These are phyloP conservation scores for Eudyptes chrysolophus DNA, from an alignment of 2,113 vertebrate genomes.

Conservation along the genomic window DNA sequence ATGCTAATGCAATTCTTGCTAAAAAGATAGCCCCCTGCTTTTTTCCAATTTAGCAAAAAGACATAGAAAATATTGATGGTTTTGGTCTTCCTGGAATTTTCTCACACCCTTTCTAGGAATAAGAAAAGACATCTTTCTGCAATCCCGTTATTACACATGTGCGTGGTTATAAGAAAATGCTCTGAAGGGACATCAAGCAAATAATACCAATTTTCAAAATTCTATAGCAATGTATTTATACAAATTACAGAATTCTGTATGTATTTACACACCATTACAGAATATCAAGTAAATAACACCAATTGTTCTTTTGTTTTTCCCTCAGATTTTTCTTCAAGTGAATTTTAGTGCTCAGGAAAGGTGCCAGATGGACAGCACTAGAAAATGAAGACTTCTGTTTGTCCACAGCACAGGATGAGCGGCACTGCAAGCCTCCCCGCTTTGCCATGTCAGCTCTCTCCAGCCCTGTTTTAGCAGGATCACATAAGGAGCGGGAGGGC, in stretches of 20 bases:
- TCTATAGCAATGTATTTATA: constrained; percentile 77
- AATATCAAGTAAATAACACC: constrained; percentile 63
- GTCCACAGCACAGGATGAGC: constrained; percentile 11
- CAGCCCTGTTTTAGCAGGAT: constrained; percentile 2
- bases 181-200: constrained; percentile 69
- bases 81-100: neutral
- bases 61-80: neutral
- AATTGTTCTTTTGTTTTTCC: neutral
- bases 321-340: constrained; percentile 9
- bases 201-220: constrained; percentile 74
- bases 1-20: neutral
- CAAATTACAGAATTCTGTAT: constrained; percentile 73
- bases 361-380: constrained; percentile 50
- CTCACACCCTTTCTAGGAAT: neutral
- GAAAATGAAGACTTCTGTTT: constrained; percentile 28
- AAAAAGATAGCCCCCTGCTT: neutral
- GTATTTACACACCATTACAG: constrained; percentile 76
- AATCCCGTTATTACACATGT: neutral
- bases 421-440: neutral
- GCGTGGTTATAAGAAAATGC: constrained; percentile 10
- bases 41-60: neutral
- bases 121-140: neutral
- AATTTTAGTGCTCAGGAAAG: constrained; percentile 40
- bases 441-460: neutral
- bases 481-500: neutral